Base-by-base conservation (phyloP, 2,888 invertebrate species). In the Brassicogethes aeneus region DNA sequence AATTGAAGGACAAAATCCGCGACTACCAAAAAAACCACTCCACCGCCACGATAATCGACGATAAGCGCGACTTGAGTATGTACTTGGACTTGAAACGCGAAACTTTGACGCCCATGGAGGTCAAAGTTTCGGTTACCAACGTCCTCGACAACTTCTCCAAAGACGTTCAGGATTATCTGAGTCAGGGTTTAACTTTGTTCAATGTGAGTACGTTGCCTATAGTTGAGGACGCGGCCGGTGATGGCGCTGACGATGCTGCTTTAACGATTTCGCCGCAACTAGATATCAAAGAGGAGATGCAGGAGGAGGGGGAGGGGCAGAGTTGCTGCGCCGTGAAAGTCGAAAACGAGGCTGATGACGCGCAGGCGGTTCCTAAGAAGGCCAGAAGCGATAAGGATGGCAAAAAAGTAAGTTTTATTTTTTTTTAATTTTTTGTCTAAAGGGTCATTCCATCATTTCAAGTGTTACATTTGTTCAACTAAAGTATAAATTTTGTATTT, bases 121-220 rank as follows among this genome's bases (percentile, higher is more conserved):
- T 56, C 14, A 43, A 44, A 14, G 14, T 53, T 62, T 3, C 51
- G 55, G 17, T 32, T 56, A 15, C 46, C 47, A 51, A 61, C 43
- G 55, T 62, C n/a, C 45, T 62, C 16, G 37, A 51, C 14, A 41
- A 48, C 15, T 55, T 59, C 45, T 49, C 53, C 14, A 34, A 39
- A 17, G 53, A 51, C 16, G 45, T 57, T n/a, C 57, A 50, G 38
- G 46, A 56, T 12, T 53, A 51, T 36, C 40, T 59, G 29, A 47
- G 45, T 34, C 48, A 51, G 2, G 59, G 59, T 12, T 40, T 46
- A 32, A 54, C 59, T 0, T 40, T 59, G 34, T 47, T 51, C 33
- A 55, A 59, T 40, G 54, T 56, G 17, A 53, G 48, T 44, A 48
- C 54, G n/a, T 39, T 56, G 39, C 45, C 44, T 12, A 37, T 52